These are phyloP conservation scores for Cydia splendana DNA, from an alignment of 1,140 invertebrate species.

Conservation along the genomic window DNA sequence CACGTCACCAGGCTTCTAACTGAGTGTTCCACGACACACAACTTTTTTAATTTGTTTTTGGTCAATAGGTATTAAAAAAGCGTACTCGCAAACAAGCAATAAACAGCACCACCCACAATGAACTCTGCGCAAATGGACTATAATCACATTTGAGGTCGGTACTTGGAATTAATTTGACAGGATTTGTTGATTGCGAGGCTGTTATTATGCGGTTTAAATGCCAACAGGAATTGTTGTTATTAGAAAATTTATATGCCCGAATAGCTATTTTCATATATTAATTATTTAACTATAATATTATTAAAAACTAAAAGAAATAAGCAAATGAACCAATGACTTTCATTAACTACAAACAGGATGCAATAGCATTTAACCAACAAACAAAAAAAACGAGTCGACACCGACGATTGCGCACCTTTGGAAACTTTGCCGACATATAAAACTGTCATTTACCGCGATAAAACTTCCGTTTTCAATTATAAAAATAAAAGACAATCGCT, in stretches of 20 bases:
- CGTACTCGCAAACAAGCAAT: not conserved
- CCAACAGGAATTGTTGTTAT: not conserved
- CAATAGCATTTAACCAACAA: no score
- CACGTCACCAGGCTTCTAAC: no score
- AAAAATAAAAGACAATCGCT: slow-evolving; percentile 37
- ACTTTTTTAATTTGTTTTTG: not conserved
- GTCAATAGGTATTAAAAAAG: not conserved
- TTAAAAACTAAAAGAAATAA: not conserved
- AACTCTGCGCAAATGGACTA: slow-evolving; percentile 8
- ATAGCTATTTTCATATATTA: not conserved
- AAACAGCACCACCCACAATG: not conserved
- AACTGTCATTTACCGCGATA: slow-evolving; percentile 24
- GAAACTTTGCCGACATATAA: slow-evolving; percentile 11
- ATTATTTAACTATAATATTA: not conserved
- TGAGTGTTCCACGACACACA: no score
- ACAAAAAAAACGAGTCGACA: not conserved
- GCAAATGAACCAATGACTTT: no score
- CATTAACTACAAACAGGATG: no score
- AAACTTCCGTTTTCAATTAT: slow-evolving; percentile 32
- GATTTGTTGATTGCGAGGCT: slow-evolving; percentile 10
- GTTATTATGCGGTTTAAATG: not conserved
- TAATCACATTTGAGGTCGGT: slow-evolving; percentile 27
- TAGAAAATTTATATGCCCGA: not conserved
- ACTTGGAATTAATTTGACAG: slow-evolving; percentile 17
- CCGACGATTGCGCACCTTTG: not conserved